Percentiles rank a stretch among this genome's conserved stretches.
Evolutionary conservation across 2,797 vertebrate species (phyloP).

Genomic region (Petrocephalus sullivani): DNA sequence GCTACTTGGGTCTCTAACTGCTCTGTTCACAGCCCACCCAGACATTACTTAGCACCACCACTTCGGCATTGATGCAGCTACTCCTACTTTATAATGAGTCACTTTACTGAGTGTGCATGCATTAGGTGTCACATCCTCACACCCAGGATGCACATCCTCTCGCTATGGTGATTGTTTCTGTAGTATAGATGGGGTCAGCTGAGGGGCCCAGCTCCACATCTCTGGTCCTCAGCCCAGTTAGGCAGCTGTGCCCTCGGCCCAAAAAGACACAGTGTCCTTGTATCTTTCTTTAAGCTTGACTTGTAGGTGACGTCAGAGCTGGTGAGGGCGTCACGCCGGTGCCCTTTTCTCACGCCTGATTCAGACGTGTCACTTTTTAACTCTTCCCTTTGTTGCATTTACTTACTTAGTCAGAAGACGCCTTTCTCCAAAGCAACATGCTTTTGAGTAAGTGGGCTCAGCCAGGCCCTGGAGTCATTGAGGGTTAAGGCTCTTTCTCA

Average conservation of each 20-base stretch:
- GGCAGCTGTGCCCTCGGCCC: not conserved
- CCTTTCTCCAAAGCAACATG: not conserved
- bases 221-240: not conserved
- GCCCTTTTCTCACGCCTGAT: not conserved
- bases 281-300: not conserved
- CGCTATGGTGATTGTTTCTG: not conserved
- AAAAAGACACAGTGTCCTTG: not conserved
- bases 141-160: not conserved
- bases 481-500: not conserved
- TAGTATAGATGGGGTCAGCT: not conserved
- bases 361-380: not conserved
- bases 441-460: not conserved
- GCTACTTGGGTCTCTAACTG: not conserved
- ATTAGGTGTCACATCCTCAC: not conserved
- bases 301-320: not conserved
- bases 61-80: not conserved
- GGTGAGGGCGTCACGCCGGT: not conserved
- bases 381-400: not conserved
- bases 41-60: not conserved
- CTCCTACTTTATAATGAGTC: not conserved
- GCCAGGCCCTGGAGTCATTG: not conserved
- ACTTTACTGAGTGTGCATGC: not conserved
- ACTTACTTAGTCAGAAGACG: not conserved
- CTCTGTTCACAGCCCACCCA: not conserved
- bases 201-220: not conserved